Evolutionary conservation across 2,113 vertebrate species (phyloP), one percentile per base, ranked within the genome.

Genomic region (Corythornis vintsioides): DNA sequence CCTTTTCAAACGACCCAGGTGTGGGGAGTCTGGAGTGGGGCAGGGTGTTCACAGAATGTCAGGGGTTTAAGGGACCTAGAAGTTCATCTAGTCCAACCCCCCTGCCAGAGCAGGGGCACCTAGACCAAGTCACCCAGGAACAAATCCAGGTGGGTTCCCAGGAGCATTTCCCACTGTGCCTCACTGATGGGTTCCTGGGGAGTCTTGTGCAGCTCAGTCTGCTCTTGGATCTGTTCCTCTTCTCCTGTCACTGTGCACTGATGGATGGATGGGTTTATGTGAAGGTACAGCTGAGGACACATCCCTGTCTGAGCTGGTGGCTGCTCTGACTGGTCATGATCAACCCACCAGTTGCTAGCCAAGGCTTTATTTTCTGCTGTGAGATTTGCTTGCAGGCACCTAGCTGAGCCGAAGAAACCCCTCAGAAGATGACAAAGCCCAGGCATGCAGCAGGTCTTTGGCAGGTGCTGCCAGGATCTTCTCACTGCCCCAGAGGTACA

Each of bases 271-370:
- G 42, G 14, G 22, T 75, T 91, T 81, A 35, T 48, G 40, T 4
- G 20, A 47, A 82, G 53, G 9, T 1, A 7, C 57, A 75, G 38
- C 70, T 56, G 31, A 35, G 48, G 61, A 48, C 11, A 5, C 1
- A 4, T 56, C 48, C 40, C 83, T 59, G 15, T 20, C 53, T n/a
- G 53, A 11, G 56, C 60, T 73, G 48, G 9, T 72, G 55, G 80
- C 24, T 35, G 31, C 1, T 8, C 72, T 29, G 55, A 21, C 69
- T 69, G 65, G 65, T 66, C 0, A 0, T 6, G 43, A 57, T 40
- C 38, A 9, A 74, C 22, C 29, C 9, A 13, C 53, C 26, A 48
- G 9, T n/a, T 72, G 29, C 60, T 55, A 65, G 60, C 16, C 12
- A 24, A 9, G 33, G 28, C 15, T 87, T 75, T 31, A 56, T 29